Evolutionary conservation across 92 coral and sea anemone species (phyloP).

Genomic region (Diadumene lineata): DNA sequence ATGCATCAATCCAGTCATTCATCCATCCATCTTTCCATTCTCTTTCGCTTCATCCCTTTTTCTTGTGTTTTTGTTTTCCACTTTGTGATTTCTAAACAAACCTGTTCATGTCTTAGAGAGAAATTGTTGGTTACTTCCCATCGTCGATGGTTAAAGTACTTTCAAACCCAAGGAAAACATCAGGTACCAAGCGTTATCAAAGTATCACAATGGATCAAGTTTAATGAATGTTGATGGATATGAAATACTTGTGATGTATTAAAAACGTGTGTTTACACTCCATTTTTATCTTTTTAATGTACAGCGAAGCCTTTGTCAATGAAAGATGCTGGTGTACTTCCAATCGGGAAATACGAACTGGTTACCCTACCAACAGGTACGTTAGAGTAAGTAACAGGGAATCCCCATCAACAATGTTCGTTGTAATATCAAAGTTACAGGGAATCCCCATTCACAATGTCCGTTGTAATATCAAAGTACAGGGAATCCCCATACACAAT

Average conservation of each 20-base stretch:
- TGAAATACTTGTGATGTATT: no score
- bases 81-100: not conserved
- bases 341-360: constrained; percentile 67
- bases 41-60: no score
- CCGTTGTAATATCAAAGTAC: not conserved
- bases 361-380: constrained; percentile 76
- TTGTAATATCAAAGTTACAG: no score
- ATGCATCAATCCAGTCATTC: no score
- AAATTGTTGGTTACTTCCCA: constrained; percentile 87
- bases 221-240: not conserved
- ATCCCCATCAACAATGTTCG: not conserved
- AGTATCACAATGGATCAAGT: no score
- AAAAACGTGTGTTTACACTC: no score
- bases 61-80: no score
- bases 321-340: constrained; percentile 60
- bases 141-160: constrained; percentile 67
- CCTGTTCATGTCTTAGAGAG: constrained; percentile 35
- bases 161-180: constrained; percentile 38
- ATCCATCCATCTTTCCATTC: no score
- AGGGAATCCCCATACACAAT: not conserved
- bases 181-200: no score
- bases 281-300: no score
- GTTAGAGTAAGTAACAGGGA: not conserved
- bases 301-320: constrained; percentile 30
- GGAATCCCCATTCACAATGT: not conserved